Conservation (phyloP, 1,140 invertebrate species). For the Diabrotica virgifera region DNA sequence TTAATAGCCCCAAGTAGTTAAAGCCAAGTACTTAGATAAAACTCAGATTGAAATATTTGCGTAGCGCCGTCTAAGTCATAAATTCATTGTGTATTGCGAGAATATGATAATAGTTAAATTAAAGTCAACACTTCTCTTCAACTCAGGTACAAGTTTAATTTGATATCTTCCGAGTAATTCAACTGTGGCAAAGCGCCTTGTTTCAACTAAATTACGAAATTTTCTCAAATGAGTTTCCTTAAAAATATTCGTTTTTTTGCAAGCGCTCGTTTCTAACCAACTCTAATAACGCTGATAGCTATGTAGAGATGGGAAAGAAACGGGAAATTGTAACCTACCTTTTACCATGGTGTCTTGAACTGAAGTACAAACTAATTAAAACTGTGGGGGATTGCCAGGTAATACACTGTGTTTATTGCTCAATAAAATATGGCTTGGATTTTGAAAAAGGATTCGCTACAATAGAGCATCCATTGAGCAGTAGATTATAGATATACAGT, state of each 20-base stretch:
- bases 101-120: slow-evolving; percentile 2
- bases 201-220: slow-evolving; percentile 3
- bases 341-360: no score
- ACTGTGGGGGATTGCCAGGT: no score
- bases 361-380: no score
- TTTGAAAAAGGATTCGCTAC: no score
- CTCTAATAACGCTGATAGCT: background rate
- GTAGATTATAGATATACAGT: no score
- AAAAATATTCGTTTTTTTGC: slow-evolving; percentile 3
- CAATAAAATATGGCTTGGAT: no score
- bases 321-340: no score
- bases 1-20: background rate
- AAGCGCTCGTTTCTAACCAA: background rate
- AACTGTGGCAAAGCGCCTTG: slow-evolving; percentile 1
- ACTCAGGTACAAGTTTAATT: slow-evolving; percentile 2
- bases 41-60: background rate
- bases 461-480: no score
- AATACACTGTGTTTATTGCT: no score
- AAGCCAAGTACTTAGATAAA: background rate
- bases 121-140: slow-evolving; percentile 1
- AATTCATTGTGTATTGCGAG: background rate
- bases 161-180: background rate
- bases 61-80: background rate
- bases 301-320: background rate
- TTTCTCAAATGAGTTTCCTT: slow-evolving; percentile 2